Percentiles rank a stretch among this genome's conserved stretches.
Evolutionary conservation across 2,113 vertebrate species (phyloP).

Genomic region (Xerus inauris): DNA sequence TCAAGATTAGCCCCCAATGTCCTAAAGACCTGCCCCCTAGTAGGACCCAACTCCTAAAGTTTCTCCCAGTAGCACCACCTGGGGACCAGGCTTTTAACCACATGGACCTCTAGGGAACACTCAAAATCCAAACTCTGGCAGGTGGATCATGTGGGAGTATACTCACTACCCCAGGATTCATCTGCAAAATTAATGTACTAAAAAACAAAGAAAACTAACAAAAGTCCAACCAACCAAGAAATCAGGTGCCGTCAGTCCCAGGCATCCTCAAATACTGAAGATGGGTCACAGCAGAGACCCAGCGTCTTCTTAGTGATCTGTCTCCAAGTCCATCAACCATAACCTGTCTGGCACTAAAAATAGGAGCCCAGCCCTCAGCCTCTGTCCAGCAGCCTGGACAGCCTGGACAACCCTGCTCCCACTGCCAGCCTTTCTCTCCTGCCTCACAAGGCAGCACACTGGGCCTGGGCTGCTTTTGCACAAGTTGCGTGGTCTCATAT

Average conservation of each 20-base stretch:
- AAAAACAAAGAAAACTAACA: not conserved
- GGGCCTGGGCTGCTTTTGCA: not conserved
- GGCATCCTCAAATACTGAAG: too few species aligned
- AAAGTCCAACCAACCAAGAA: not conserved
- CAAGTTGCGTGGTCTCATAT: not conserved
- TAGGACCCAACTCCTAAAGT: not conserved
- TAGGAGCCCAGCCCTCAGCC: not conserved
- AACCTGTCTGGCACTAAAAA: not conserved
- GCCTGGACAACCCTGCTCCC: rapidly evolving
- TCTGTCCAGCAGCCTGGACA: not conserved
- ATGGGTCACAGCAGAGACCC: not conserved
- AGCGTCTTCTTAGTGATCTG: not conserved
- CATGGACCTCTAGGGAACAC: not conserved
- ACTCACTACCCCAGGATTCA: not conserved
- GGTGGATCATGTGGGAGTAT: rapidly evolving
- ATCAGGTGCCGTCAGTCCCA: not conserved
- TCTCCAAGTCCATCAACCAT: not conserved
- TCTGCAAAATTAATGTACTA: not conserved
- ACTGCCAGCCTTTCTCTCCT: not conserved
- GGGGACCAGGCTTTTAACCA: not conserved
- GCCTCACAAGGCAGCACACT: rapidly evolving
- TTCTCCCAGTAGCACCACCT: not conserved
- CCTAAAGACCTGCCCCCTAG: not conserved
- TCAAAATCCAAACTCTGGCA: not conserved
- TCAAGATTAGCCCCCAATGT: not conserved